Conservation (phyloP, 37 sponge, comb jelly and placozoan species). For the Halisarca cf. caerulea region DNA sequence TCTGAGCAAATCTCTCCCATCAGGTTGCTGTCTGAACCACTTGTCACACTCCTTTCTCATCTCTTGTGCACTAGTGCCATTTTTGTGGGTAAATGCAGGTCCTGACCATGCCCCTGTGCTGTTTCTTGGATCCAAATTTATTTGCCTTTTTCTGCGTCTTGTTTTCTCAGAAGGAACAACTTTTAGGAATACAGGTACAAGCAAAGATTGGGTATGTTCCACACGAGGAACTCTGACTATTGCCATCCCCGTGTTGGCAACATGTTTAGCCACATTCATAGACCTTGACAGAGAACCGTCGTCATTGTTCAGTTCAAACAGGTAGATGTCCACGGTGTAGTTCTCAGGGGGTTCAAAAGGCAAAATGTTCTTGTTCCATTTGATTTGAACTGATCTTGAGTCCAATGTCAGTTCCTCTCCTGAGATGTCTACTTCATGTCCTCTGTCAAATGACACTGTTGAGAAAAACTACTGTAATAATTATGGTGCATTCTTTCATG, state of each 20-base stretch:
- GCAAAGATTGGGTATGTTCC: not conserved
- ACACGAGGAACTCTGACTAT: not conserved
- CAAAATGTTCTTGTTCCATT: constrained; percentile 10
- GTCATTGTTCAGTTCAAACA: not conserved
- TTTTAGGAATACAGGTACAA: not conserved
- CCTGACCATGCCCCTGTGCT: constrained; percentile 3
- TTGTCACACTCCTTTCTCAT: not conserved
- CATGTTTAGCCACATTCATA: not conserved
- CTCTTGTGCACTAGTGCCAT: not conserved
- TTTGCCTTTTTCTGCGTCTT: not conserved
- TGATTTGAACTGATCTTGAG: not conserved
- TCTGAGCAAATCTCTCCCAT: not conserved
- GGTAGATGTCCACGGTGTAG: constrained; percentile 34
- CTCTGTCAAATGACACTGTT: constrained; percentile 48
- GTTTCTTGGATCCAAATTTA: not conserved
- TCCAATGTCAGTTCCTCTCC: not conserved
- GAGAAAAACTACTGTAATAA: no score
- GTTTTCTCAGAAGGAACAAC: not conserved
- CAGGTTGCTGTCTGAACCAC: not conserved
- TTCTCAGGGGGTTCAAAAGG: not conserved
- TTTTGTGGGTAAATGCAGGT: not conserved
- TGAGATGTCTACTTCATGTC: constrained; percentile 24
- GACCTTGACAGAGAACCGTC: not conserved
- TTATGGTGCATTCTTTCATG: no score
- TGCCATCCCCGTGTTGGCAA: not conserved